Conservation (phyloP, 2,888 invertebrate genomes). For the Nineta flava region DNA sequence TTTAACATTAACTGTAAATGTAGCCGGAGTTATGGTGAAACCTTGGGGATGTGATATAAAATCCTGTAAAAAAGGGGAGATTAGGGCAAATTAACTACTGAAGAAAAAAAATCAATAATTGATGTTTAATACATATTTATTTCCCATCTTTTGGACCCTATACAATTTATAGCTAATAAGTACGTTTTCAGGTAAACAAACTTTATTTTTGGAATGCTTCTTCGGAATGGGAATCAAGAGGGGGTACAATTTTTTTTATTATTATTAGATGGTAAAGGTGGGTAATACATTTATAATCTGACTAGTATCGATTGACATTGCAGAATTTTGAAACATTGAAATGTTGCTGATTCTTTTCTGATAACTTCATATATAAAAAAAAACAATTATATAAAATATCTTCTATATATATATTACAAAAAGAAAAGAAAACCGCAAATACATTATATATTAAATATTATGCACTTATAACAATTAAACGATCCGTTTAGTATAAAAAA, state of each 20-base stretch:
- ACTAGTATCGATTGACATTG: conserved; percentile 27
- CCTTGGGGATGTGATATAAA: no score
- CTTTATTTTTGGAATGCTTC: conserved; percentile 27
- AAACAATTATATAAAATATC: background rate
- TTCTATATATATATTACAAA: no score
- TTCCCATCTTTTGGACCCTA: conserved; percentile 60
- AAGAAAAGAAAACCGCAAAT: no score
- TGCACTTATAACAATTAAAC: no score
- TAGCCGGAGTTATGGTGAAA: no score
- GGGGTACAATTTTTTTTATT: conserved; percentile 17
- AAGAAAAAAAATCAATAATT: conserved; percentile 9
- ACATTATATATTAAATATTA: no score
- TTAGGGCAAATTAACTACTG: background rate
- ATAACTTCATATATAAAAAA: background rate
- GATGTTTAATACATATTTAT: conserved; percentile 48
- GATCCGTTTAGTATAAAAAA: no score
- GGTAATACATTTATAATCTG: conserved; percentile 28
- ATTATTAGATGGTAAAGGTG: conserved; percentile 25
- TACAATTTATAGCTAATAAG: conserved; percentile 50
- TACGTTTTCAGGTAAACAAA: conserved; percentile 38
- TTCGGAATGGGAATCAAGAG: conserved; percentile 23
- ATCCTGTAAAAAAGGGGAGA: background rate
- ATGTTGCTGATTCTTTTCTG: background rate
- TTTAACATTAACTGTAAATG: no score
- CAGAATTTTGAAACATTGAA: conserved; percentile 1